phyloP scores from a whole-genome alignment of 2,888 invertebrate genomes.

The Scaptomyza polygonia region DNA sequence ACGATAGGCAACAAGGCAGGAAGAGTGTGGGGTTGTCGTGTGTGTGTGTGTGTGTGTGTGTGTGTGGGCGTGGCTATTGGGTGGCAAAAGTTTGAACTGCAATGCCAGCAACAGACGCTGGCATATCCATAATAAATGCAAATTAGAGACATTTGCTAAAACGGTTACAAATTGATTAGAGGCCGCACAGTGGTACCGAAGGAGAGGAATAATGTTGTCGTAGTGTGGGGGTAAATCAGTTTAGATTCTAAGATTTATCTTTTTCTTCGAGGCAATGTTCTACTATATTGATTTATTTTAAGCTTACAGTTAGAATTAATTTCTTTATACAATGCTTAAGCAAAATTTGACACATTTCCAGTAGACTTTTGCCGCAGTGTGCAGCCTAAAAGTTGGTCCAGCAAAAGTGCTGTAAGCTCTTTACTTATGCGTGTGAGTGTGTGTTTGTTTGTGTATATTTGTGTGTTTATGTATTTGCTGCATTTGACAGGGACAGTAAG shows the following conservation, averaged over 20 bases:
- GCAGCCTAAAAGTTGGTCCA: conserved; percentile 55
- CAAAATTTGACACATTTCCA: neutral
- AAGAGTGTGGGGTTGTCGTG: neutral
- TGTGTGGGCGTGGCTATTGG: conserved; percentile 62
- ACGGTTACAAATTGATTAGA: conserved; percentile 81
- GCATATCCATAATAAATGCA: conserved; percentile 79
- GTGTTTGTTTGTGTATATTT: conserved; percentile 12
- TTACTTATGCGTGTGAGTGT: conserved; percentile 24
- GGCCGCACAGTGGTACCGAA: conserved; percentile 54
- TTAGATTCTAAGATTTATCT: too few species aligned
- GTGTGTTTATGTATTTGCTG: conserved; percentile 47
- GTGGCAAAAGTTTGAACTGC: conserved; percentile 72
- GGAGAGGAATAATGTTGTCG: neutral
- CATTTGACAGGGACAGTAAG: conserved; percentile 66
- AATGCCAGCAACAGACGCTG: conserved; percentile 75
- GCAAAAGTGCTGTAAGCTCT: conserved; percentile 59
- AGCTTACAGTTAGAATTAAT: too few species aligned
- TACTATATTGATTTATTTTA: too few species aligned
- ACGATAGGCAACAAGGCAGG: conserved; percentile 6
- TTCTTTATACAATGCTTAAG: too few species aligned
- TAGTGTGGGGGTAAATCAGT: too few species aligned
- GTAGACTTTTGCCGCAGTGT: conserved; percentile 43
- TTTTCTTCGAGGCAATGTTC: too few species aligned
- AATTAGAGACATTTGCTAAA: conserved; percentile 78
- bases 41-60: conserved; percentile 23